A percentile compares a stretch with the other conserved stretches of the same genome.
Evolutionary conservation across 2,113 vertebrate species (phyloP).

Genomic region (Natator depressus): DNA sequence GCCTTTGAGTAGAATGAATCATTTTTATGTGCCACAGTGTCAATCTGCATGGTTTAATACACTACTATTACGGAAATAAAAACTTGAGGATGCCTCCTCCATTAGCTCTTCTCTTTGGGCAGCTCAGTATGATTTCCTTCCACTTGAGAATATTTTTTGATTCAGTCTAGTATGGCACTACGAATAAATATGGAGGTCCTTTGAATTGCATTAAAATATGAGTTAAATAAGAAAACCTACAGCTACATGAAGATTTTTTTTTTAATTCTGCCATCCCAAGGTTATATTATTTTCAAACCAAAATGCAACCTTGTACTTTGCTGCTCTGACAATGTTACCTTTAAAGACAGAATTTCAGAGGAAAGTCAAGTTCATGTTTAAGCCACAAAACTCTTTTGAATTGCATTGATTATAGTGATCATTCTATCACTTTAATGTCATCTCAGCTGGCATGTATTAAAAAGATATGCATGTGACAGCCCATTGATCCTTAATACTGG

Average conservation of each 20-base stretch:
- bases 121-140: not conserved
- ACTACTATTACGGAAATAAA: not conserved
- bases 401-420: constrained; percentile 77
- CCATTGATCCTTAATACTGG: constrained; percentile 64
- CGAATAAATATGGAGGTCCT: rapidly evolving
- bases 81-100: not conserved
- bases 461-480: constrained; percentile 69
- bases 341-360: constrained; percentile 47
- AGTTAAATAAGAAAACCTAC: not conserved
- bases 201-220: not conserved
- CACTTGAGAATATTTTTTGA: not conserved
- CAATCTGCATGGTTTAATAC: not conserved
- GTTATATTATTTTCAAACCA: not conserved
- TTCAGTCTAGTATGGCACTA: not conserved
- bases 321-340: constrained; percentile 53
- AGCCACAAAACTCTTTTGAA: constrained; percentile 67
- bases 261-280: not conserved
- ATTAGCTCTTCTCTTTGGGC: not conserved
- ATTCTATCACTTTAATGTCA: constrained; percentile 76
- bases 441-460: constrained; percentile 66
- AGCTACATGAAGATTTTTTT: not conserved
- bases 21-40: rapidly evolving
- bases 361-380: constrained; percentile 56
- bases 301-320: constrained; percentile 50
- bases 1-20: not conserved